Evolutionary conservation across 1,140 invertebrate species (phyloP).

Genomic region (Hesperophylax magnus): DNA sequence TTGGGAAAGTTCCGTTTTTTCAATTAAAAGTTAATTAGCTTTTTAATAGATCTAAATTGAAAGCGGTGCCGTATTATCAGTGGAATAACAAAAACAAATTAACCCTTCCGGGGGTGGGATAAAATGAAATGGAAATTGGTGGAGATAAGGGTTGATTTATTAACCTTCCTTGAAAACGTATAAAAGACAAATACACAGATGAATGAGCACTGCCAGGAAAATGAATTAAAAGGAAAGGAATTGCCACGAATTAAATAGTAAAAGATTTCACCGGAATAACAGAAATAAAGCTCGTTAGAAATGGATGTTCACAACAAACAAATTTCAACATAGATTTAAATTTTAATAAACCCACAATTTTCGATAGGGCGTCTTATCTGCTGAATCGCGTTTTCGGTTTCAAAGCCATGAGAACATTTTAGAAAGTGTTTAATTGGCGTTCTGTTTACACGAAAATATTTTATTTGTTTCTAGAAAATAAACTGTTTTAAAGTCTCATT

Average conservation of each 20-base stretch:
- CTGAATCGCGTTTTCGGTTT: background rate
- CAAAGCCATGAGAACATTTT: background rate
- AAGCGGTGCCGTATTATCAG: conserved; percentile 44
- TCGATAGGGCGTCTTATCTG: background rate
- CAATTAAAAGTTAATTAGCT: conserved; percentile 3
- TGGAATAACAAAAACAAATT: conserved; percentile 45
- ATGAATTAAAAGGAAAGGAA: conserved; percentile 24
- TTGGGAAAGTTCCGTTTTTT: too few relatives aligned
- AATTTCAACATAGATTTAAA: background rate
- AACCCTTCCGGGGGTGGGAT: conserved; percentile 9
- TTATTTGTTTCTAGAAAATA: too few relatives aligned
- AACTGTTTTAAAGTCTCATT: too few relatives aligned
- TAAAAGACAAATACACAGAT: conserved; percentile 35
- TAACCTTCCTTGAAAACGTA: conserved; percentile 26
- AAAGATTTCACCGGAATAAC: background rate
- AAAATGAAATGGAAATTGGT: conserved; percentile 42
- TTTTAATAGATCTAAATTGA: conserved; percentile 39
- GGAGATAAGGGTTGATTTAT: conserved; percentile 49
- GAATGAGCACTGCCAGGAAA: conserved; percentile 26
- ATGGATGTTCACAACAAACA: background rate
- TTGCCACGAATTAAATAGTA: conserved; percentile 3
- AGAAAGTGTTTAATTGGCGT: background rate
- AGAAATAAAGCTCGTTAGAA: conserved; percentile 3
- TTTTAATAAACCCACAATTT: background rate
- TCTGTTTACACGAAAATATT: too few relatives aligned